A percentile compares a stretch with the other conserved stretches of the same genome.
phyloP scores from a whole-genome alignment of 1,140 invertebrate species.

The Cydia amplana region DNA sequence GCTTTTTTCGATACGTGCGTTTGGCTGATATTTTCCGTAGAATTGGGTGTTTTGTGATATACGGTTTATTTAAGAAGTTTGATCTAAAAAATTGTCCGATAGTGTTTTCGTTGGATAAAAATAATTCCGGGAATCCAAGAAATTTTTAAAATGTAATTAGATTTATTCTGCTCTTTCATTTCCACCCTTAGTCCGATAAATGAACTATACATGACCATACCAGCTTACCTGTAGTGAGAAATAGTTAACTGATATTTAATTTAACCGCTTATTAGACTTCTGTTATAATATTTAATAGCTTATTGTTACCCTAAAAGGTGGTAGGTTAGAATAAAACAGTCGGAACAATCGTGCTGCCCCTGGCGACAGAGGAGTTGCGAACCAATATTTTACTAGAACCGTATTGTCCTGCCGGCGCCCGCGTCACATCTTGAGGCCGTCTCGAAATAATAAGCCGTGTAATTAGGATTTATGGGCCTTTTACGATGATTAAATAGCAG shows the following conservation, averaged over 20 bases:
- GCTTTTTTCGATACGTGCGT: constrained; percentile 48
- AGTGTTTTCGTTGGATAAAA: not conserved
- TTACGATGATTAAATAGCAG: constrained; percentile 67
- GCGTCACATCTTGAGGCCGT: constrained; percentile 53
- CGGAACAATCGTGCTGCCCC: constrained; percentile 15
- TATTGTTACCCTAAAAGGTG: constrained; percentile 16
- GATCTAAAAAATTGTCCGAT: constrained; percentile 16
- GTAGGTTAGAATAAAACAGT: constrained; percentile 1
- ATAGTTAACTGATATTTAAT: not conserved
- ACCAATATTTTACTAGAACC: constrained; percentile 56
- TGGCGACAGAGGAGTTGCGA: constrained; percentile 31
- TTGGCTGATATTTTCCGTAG: constrained; percentile 50
- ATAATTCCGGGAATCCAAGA: not conserved
- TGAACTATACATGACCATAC: not conserved
- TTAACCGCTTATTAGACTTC: not conserved
- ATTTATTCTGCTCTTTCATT: too few relatives aligned
- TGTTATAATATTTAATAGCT: constrained; percentile 10
- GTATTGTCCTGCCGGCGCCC: constrained; percentile 59
- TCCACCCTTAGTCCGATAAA: too few relatives aligned
- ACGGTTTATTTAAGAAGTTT: constrained; percentile 33
- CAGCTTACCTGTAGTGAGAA: not conserved
- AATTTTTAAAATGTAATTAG: too few relatives aligned
- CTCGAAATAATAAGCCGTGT: constrained; percentile 70
- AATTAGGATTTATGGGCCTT: constrained; percentile 70
- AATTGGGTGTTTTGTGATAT: constrained; percentile 34